Conservation (phyloP, 2,113 vertebrate genomes). For the Micronycteris hirsuta region DNA sequence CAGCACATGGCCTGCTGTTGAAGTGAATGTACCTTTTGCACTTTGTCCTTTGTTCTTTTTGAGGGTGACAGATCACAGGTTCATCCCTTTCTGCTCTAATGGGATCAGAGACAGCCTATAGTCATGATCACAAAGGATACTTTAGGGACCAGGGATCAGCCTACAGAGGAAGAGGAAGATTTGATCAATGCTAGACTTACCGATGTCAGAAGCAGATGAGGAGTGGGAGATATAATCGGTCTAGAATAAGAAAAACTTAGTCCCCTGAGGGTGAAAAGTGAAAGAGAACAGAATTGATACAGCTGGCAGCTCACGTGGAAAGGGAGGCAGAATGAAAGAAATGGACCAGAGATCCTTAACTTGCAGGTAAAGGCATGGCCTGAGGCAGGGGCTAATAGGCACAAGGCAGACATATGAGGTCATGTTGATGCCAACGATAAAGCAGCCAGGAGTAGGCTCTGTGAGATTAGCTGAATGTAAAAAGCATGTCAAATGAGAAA, state of each 20-base stretch:
- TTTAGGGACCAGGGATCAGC: background rate
- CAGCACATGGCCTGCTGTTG: background rate
- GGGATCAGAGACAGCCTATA: background rate
- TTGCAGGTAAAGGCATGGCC: background rate
- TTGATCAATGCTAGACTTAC: background rate
- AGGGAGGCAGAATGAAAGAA: background rate
- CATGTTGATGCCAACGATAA: background rate
- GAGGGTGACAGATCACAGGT: background rate
- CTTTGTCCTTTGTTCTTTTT: background rate
- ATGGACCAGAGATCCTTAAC: background rate
- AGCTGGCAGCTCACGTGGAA: background rate
- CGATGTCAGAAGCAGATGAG: background rate
- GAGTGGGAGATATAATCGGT: background rate
- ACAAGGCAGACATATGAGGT: background rate
- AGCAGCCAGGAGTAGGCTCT: background rate
- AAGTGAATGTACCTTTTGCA: background rate
- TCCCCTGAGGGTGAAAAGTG: background rate
- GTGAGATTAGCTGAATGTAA: background rate
- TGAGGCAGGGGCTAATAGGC: background rate
- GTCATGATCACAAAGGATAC: background rate
- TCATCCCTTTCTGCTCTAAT: background rate
- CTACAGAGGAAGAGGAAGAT: background rate
- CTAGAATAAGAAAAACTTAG: background rate
- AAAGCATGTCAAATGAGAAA: background rate
- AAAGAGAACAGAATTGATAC: background rate